phyloP scores from a whole-genome alignment of 2,888 invertebrate species.

The Dasypolia templi region DNA sequence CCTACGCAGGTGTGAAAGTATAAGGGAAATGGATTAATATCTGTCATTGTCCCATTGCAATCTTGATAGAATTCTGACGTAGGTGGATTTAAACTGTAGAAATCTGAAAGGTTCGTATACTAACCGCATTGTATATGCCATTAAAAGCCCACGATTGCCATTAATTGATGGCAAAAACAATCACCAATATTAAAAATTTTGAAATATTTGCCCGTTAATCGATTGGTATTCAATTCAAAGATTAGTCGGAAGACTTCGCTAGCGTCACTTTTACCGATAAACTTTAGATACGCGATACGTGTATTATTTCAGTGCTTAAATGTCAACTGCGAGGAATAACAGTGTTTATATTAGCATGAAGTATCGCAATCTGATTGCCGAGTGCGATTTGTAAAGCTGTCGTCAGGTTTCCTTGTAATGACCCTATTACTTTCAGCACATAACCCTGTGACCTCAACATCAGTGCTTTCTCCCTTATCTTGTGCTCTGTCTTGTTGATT shows the following conservation, averaged over 20 bases:
- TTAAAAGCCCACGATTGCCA: slow-evolving; percentile 50
- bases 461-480: slow-evolving; percentile 68
- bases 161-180: slow-evolving; percentile 52
- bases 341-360: slow-evolving; percentile 63
- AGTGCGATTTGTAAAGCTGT: slow-evolving; percentile 72
- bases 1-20: slow-evolving; percentile 56
- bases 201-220: slow-evolving; percentile 26
- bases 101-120: slow-evolving; percentile 40
- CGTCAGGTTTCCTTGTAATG: slow-evolving; percentile 62
- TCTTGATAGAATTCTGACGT: slow-evolving; percentile 49
- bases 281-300: slow-evolving; percentile 60
- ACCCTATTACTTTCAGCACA: slow-evolving; percentile 72
- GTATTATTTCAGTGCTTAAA: slow-evolving; percentile 62
- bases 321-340: slow-evolving; percentile 59
- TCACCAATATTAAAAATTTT: slow-evolving; percentile 37
- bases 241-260: slow-evolving; percentile 36
- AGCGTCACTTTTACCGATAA: slow-evolving; percentile 60
- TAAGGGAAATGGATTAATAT: slow-evolving; percentile 50
- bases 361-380: slow-evolving; percentile 71
- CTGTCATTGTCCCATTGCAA: slow-evolving; percentile 50
- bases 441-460: slow-evolving; percentile 75
- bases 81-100: slow-evolving; percentile 48
- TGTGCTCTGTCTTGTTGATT: slow-evolving; percentile 55
- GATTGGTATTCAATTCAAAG: slow-evolving; percentile 55
- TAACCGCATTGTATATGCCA: slow-evolving; percentile 31